Percentiles rank a stretch among this genome's conserved stretches.
Evolutionary conservation across 2,888 invertebrate genomes (phyloP).

Genomic region (Stratiomys singularior): DNA sequence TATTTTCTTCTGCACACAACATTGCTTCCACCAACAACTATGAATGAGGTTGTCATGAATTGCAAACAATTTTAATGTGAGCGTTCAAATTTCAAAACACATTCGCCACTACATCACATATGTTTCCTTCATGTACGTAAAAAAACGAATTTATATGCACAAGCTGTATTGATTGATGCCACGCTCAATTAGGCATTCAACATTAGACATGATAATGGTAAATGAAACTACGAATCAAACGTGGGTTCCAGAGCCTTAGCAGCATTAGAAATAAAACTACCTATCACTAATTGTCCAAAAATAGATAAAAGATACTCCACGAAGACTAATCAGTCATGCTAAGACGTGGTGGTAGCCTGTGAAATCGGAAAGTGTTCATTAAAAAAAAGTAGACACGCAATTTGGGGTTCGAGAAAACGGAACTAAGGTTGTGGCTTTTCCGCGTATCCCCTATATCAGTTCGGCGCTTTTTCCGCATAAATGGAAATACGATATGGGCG

Average conservation of each 20-base stretch:
- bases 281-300: background rate
- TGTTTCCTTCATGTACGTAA: slow-evolving; percentile 14
- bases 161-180: background rate
- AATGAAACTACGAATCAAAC: too few species aligned
- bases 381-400: background rate
- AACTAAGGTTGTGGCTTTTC: slow-evolving; percentile 28
- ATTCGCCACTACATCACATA: background rate
- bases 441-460: background rate
- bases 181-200: slow-evolving; percentile 26
- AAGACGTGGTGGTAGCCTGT: slow-evolving; percentile 1
- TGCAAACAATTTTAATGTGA: background rate
- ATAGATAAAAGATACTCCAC: background rate
- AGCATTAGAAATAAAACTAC: too few species aligned
- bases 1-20: background rate
- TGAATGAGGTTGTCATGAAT: background rate
- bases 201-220: background rate
- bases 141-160: slow-evolving; percentile 20
- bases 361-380: background rate
- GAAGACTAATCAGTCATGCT: background rate
- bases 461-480: background rate
- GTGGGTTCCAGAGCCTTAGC: too few species aligned
- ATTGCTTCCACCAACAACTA: background rate
- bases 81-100: background rate
- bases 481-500: slow-evolving; percentile 12
- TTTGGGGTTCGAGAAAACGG: slow-evolving; percentile 17